phyloP scores from a whole-genome alignment of 2,888 invertebrate species.

The Phyllotreta striolata region DNA sequence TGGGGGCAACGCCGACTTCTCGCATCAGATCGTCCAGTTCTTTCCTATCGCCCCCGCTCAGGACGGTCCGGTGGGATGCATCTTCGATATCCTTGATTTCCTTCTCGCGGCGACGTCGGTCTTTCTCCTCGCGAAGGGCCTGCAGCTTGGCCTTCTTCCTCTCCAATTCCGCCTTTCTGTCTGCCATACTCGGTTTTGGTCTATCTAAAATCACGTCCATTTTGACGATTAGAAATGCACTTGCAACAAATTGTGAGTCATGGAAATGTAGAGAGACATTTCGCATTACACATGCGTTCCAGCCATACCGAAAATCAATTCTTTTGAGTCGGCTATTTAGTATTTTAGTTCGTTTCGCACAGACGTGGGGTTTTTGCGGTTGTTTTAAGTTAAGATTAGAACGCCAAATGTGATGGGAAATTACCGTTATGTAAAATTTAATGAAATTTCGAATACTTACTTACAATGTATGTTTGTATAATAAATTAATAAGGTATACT shows the following conservation, averaged over 20 bases:
- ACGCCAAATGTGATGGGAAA: slow-evolving; percentile 11
- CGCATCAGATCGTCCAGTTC: slow-evolving; percentile 88
- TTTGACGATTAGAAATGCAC: slow-evolving; percentile 27
- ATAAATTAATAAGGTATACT: slow-evolving; percentile 13
- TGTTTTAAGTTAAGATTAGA: neutral
- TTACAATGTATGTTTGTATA: slow-evolving; percentile 8
- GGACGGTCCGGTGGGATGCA: slow-evolving; percentile 66
- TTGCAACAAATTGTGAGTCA: slow-evolving; percentile 35
- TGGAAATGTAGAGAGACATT: slow-evolving; percentile 39
- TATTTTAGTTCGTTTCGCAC: neutral
- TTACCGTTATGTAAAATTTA: slow-evolving; percentile 31
- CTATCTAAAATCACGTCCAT: slow-evolving; percentile 50
- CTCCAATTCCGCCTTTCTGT: slow-evolving; percentile 91
- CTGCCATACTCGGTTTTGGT: slow-evolving; percentile 70
- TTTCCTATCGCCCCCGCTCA: slow-evolving; percentile 64
- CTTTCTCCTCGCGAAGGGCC: slow-evolving; percentile 89
- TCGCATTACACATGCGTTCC: slow-evolving; percentile 46
- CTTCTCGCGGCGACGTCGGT: slow-evolving; percentile 82
- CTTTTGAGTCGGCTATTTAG: slow-evolving; percentile 30
- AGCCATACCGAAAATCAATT: slow-evolving; percentile 45
- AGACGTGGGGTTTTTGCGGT: too few species aligned
- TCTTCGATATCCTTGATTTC: slow-evolving; percentile 87
- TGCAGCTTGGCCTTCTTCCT: slow-evolving; percentile 91
- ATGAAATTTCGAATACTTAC: slow-evolving; percentile 15
- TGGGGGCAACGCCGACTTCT: slow-evolving; percentile 86